These are phyloP conservation scores for Brachionus angularis DNA, from an alignment of 1,140 invertebrate species.

Conservation along the genomic window DNA sequence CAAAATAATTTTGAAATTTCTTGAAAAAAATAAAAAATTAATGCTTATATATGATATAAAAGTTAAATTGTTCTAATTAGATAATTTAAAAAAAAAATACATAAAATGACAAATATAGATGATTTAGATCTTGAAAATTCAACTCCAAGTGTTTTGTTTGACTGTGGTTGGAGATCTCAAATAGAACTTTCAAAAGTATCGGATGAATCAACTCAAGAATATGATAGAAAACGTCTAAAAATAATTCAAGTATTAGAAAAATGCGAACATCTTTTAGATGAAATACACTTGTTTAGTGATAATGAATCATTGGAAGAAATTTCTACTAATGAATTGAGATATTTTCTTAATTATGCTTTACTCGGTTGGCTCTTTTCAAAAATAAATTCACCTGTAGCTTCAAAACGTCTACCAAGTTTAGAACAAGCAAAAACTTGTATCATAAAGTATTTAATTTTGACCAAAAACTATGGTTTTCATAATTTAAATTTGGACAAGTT, in stretches of 20 bases:
- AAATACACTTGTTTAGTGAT: slow-evolving; percentile 68
- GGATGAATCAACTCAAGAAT: slow-evolving; percentile 1
- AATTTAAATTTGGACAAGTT: slow-evolving; percentile 1
- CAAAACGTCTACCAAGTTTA: neutral
- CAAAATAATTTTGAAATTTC: too few species aligned
- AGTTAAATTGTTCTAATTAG: too few species aligned
- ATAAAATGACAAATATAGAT: slow-evolving; percentile 1
- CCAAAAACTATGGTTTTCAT: slow-evolving; percentile 35
- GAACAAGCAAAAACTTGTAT: slow-evolving; percentile 2
- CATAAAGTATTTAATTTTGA: slow-evolving; percentile 31
- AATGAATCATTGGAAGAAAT: slow-evolving; percentile 85
- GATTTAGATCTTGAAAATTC: slow-evolving; percentile 19
- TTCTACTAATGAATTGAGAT: slow-evolving; percentile 73
- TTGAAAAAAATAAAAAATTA: too few species aligned
- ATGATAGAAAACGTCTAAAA: slow-evolving; percentile 5
- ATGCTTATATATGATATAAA: too few species aligned
- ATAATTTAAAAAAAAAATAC: too few species aligned
- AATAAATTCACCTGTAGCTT: neutral
- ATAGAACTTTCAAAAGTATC: neutral
- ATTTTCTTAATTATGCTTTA: slow-evolving; percentile 42
- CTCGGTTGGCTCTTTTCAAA: slow-evolving; percentile 2
- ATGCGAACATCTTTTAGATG: slow-evolving; percentile 45
- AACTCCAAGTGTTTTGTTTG: neutral
- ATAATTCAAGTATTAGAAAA: slow-evolving; percentile 4
- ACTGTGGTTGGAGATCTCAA: slow-evolving; percentile 11